Evolutionary conservation across 2,797 vertebrate genomes (phyloP).

Genomic region (Urocyon cinereoargenteus): DNA sequence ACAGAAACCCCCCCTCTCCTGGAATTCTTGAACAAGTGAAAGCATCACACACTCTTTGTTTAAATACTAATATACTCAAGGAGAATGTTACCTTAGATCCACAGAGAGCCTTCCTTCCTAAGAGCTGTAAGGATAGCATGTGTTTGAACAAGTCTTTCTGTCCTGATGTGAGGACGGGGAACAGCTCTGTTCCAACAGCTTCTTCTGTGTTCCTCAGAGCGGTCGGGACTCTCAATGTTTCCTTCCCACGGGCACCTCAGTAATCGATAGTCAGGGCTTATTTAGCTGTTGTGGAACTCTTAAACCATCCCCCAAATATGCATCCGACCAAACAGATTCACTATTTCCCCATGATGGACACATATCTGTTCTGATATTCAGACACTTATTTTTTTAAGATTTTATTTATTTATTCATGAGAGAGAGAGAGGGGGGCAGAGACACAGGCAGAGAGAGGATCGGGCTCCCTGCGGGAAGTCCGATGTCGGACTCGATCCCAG

Average conservation of each 20-base stretch:
- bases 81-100: neutral
- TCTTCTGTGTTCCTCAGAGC: neutral
- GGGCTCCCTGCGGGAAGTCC: too few relatives aligned
- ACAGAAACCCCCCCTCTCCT: neutral
- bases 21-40: neutral
- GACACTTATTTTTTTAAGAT: neutral
- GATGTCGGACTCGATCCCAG: too few relatives aligned
- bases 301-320: neutral
- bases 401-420: too few relatives aligned
- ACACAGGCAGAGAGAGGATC: too few relatives aligned
- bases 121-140: fast-evolving
- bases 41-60: neutral
- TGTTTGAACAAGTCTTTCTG: neutral
- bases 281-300: neutral
- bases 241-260: neutral
- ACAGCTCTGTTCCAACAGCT: neutral
- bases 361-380: neutral
- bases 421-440: too few relatives aligned
- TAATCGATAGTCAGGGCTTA: neutral
- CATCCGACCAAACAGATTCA: neutral
- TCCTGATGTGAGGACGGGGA: neutral
- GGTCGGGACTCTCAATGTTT: neutral
- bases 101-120: neutral
- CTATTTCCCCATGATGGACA: neutral
- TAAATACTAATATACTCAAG: neutral